Evolutionary conservation across 2,797 vertebrate species (phyloP).

Genomic region (Notamacropus eugenii): DNA sequence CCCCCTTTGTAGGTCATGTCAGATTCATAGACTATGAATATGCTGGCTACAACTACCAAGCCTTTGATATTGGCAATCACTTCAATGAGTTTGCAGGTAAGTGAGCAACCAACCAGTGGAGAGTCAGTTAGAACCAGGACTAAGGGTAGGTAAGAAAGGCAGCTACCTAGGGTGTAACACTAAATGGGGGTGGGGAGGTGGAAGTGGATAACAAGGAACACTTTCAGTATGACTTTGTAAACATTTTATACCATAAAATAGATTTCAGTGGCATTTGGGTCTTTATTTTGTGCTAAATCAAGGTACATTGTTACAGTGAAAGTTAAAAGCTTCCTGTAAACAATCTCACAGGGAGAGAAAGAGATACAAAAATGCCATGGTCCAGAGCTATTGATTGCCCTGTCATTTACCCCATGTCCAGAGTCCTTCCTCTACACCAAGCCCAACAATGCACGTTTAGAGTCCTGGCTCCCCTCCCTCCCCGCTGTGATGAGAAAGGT

Average conservation of each 20-base stretch:
- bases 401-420: not conserved
- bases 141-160: not conserved
- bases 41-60: slow-evolving; percentile 98
- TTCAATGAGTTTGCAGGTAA: slow-evolving; percentile 98
- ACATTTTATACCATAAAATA: not conserved
- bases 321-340: not conserved
- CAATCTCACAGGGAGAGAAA: not conserved
- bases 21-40: slow-evolving; percentile 98
- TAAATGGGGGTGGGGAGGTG: not conserved
- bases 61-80: slow-evolving; percentile 98
- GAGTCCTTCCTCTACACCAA: not conserved
- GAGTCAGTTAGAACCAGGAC: not conserved
- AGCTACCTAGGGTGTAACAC: not conserved
- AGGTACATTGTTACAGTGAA: not conserved
- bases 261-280: not conserved
- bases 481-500: not conserved
- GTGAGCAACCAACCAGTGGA: slow-evolving; percentile 29
- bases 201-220: not conserved
- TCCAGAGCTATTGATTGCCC: not conserved
- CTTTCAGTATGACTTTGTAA: not conserved
- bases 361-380: not conserved
- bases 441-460: not conserved
- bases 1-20: slow-evolving; percentile 86
- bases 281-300: not conserved
- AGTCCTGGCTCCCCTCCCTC: not conserved